A percentile compares a stretch with the other conserved stretches of the same genome.
phyloP scores from a whole-genome alignment of 2,113 vertebrate species.

The Drymodes brunneopygia region DNA sequence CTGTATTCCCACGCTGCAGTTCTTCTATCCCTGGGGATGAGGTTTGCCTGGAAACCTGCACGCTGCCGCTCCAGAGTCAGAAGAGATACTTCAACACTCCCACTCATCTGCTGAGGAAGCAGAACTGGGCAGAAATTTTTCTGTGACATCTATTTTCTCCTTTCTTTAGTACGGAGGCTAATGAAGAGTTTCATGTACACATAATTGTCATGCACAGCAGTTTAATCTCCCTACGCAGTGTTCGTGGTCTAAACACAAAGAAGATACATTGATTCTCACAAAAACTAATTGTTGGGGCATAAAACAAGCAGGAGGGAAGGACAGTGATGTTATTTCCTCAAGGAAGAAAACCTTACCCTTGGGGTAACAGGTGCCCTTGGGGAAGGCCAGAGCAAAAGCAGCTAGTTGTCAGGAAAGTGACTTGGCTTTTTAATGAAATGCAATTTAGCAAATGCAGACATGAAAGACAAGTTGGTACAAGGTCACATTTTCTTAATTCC shows the following conservation, averaged over 20 bases:
- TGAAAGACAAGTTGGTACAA: background rate
- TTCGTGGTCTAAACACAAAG: background rate
- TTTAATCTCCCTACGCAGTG: background rate
- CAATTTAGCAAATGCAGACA: background rate
- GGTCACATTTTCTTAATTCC: background rate
- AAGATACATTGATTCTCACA: background rate
- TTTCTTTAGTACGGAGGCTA: background rate
- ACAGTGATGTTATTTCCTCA: background rate
- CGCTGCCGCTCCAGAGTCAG: accelerated
- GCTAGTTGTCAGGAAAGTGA: background rate
- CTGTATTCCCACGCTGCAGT: background rate
- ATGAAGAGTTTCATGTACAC: conserved; percentile 41
- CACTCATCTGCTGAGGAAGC: background rate
- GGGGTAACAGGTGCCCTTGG: background rate
- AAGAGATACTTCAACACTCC: background rate
- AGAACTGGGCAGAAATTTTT: conserved; percentile 14
- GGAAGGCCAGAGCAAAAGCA: background rate
- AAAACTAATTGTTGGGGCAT: background rate
- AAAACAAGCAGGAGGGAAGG: background rate
- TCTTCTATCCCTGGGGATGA: background rate
- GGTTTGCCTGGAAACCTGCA: background rate
- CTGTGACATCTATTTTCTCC: background rate
- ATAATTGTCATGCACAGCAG: conserved; percentile 3
- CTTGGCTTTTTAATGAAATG: background rate
- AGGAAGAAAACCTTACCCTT: background rate